Evolutionary conservation across 2,888 invertebrate genomes (phyloP).

Genomic region (Hirtodrosophila trivittata): DNA sequence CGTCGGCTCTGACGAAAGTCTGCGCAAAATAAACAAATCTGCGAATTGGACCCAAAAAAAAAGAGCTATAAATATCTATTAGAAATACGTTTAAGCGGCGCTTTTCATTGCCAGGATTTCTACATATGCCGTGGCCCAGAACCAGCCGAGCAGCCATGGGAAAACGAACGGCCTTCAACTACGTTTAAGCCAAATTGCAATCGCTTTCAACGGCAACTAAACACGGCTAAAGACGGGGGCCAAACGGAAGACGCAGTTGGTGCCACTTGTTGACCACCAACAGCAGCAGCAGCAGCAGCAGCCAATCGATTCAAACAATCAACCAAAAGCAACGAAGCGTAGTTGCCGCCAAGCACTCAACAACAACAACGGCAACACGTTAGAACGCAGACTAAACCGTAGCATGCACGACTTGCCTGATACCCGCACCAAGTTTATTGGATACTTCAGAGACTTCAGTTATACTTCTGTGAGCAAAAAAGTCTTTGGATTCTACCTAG

Average conservation of each 20-base stretch:
- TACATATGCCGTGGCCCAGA: constrained; percentile 53
- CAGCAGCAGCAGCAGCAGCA: constrained; percentile 1
- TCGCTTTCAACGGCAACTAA: background rate
- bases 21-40: constrained; percentile 6
- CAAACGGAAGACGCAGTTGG: background rate
- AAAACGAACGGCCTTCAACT: constrained; percentile 8
- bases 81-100: constrained; percentile 1
- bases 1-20: constrained; percentile 17
- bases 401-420: constrained; percentile 19
- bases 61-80: background rate
- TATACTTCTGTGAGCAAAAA: no score
- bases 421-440: constrained; percentile 9
- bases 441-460: no score
- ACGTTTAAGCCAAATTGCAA: constrained; percentile 1
- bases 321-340: constrained; percentile 52
- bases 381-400: constrained; percentile 10
- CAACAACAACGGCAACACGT: constrained; percentile 3
- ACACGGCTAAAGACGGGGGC: background rate
- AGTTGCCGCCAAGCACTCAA: constrained; percentile 30
- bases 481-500: no score
- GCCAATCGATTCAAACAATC: constrained; percentile 48
- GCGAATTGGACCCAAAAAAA: background rate
- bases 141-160: constrained; percentile 33
- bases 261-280: background rate
- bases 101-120: constrained; percentile 57